Evolutionary conservation across 1,140 invertebrate species (phyloP), one percentile per base, ranked within the genome.

Genomic region (Uloborus diversus): DNA sequence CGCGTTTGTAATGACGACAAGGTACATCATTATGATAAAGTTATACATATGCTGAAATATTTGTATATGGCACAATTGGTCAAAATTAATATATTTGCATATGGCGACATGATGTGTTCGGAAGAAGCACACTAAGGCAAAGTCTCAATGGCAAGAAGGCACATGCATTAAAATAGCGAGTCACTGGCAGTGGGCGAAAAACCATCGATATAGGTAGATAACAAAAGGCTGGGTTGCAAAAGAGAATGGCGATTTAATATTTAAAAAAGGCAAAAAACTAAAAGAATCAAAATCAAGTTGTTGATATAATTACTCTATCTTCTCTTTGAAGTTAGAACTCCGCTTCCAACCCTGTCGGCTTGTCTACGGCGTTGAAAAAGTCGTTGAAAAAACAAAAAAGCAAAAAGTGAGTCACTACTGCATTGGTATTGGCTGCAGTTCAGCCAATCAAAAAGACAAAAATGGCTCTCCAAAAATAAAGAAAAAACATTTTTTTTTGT

Each of bases 291-390:
- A 78, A 78, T 78, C 73, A 78, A 78, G 73, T 78, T 78, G 61
- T 78, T 78, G 59, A 78, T 20, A 82, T 69, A 66, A 83, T 80
- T 84, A 84, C 83, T 84, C 83, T 81, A 96, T 94, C 89, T 93
- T 93, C 91, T 95, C 93, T 92, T 92, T 94, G 94, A 96, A 96
- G 93, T 95, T 92, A 89, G 93, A 91, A 91, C 93, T 95, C 92
- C 93, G 93, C 90, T 93, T 94, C 94, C 94, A 96, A 32, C 79
- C 79, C 59, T 80, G 79, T 47, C 79, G 66, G 68, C 79, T 80
- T 70, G 79, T 71, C 79, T 80, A 71, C 35, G 56, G 64, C 64
- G 76, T 47, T 61, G 76, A 79, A 79, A 79, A 79, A 79, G 64
- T 79, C 64, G 75, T 56, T 56, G 57, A 79, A 78, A 65, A 78